A percentile compares a stretch with the other conserved stretches of the same genome.
Evolutionary conservation across 2,888 invertebrate genomes (phyloP).

Genomic region (Hylaea fasciaria): DNA sequence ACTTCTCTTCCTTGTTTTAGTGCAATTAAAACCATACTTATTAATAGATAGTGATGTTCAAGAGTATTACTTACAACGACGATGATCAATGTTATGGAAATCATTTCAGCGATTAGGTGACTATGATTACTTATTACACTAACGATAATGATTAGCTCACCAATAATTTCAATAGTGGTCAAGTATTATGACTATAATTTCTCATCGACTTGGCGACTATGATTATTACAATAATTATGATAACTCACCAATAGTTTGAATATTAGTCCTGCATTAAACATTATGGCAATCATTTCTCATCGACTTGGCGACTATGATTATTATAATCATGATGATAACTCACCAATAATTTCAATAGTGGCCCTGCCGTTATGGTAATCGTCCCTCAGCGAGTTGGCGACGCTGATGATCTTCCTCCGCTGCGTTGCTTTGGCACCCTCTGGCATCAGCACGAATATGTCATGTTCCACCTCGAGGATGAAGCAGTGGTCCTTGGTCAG

Average conservation of each 20-base stretch:
- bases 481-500: constrained; percentile 97
- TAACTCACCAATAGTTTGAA: constrained; percentile 87
- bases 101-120: too few species aligned
- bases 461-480: constrained; percentile 92
- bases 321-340: constrained; percentile 75
- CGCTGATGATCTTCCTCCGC: constrained; percentile 92
- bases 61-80: too few species aligned
- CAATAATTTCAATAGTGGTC: too few species aligned
- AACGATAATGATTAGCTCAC: too few species aligned
- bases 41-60: too few species aligned
- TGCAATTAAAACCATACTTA: too few species aligned
- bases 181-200: too few species aligned
- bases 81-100: too few species aligned
- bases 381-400: constrained; percentile 93
- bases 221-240: not conserved
- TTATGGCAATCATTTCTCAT: constrained; percentile 94
- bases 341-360: constrained; percentile 92
- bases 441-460: constrained; percentile 94
- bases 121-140: too few species aligned
- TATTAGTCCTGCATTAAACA: constrained; percentile 91
- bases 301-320: constrained; percentile 92
- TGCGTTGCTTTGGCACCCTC: constrained; percentile 92
- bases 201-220: too few species aligned
- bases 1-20: too few species aligned
- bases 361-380: constrained; percentile 94